Evolutionary conservation across 2,113 vertebrate species (phyloP), one percentile per base, ranked within the genome.

Genomic region (Physeter macrocephalus): DNA sequence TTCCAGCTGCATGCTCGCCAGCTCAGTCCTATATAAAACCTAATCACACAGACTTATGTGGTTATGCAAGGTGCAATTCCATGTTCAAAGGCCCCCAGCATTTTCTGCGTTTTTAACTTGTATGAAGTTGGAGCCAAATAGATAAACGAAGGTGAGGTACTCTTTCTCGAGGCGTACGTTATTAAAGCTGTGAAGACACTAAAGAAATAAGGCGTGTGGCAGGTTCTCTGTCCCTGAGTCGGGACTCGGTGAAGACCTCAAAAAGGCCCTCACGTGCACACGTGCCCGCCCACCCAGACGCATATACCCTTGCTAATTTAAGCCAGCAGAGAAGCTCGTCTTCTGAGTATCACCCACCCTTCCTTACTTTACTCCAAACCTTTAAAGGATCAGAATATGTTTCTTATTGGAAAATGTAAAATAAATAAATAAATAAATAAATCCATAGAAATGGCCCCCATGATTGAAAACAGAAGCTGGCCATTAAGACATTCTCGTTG

Each of bases 381-480:
- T 97, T 95, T 94, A 83, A 96, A 97, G 83, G 57, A 96, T 96
- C 86, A 82, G 90, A 97, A 88, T 97, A 97, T 98, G 97, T 96
- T 97, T 97, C 97, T 96, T 95, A 97, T 95, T 98, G 97, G 92
- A 97, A 97, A 97, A 96, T 96, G 80, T 95, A 93, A 95, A 95
- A 93, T 82, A 82, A 80, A 54, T 27, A 27, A 80, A 80, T n/a
- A 46, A 54, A 80, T 36, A 36, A 96, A 94, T 95, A 96, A 97
- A 96, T 97, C 94, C 97, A 95, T 97, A 98, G 97, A 97, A 97
- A 97, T 92, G 92, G 86, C 98, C 93, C 57, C 77, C n/a, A n/a
- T 98, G 97, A 98, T 98, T 98, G 93, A 97, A 98, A 97, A 97
- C 98, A 98, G 94, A 97, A 98, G 95, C 92, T 86, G 62, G 92